Percentiles rank a stretch among this genome's conserved stretches.
These are phyloP conservation scores for Tokudaia tokunoshimensis DNA, from an alignment of 2,797 vertebrate genomes.

Conservation along the genomic window DNA sequence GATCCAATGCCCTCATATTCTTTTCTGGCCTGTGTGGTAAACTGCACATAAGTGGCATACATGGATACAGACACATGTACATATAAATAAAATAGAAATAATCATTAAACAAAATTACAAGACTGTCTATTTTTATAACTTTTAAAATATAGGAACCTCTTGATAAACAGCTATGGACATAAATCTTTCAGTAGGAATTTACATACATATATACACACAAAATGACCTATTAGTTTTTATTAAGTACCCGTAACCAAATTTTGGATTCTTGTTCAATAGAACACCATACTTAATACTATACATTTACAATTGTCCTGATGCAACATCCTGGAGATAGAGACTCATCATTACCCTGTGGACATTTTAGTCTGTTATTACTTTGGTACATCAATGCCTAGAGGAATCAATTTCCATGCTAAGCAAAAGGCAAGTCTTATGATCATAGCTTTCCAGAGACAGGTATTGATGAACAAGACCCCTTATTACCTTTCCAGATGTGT, in stretches of 20 bases:
- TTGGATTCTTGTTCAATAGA: background rate
- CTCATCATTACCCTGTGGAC: background rate
- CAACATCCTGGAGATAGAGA: background rate
- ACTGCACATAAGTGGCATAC: too few relatives aligned
- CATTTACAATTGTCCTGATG: background rate
- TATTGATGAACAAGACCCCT: background rate
- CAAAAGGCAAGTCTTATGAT: background rate
- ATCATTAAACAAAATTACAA: background rate
- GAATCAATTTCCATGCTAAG: background rate
- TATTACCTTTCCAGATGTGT: background rate
- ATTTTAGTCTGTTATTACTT: background rate
- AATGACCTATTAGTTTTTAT: background rate
- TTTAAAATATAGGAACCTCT: background rate
- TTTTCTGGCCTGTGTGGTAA: background rate
- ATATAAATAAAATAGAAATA: background rate
- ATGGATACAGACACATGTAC: background rate
- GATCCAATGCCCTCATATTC: background rate
- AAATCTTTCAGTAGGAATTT: conserved; percentile 9
- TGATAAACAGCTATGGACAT: background rate
- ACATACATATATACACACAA: background rate
- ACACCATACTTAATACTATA: background rate
- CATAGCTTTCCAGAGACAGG: background rate
- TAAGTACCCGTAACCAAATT: background rate
- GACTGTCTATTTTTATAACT: background rate
- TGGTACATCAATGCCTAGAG: background rate